phyloP scores from a whole-genome alignment of 2,797 vertebrate species.

The Ciconia nigra region DNA sequence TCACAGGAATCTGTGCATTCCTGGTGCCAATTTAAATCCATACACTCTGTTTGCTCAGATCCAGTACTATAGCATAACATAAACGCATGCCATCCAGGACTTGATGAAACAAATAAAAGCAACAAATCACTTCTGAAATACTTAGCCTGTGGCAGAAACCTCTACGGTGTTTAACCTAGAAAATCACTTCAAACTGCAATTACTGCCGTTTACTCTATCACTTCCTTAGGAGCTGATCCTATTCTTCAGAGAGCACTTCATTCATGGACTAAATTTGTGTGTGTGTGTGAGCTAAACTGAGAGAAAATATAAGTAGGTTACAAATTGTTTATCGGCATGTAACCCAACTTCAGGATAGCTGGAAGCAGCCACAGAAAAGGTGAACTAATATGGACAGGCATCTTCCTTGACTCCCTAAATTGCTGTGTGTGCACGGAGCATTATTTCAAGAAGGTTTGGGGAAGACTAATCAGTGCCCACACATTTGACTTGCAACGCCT shows the following conservation, averaged over 20 bases:
- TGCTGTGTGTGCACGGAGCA: neutral
- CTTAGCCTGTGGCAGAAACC: neutral
- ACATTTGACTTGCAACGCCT: neutral
- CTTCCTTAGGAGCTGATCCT: neutral
- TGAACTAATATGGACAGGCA: neutral
- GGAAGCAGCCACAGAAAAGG: neutral
- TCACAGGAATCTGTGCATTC: neutral
- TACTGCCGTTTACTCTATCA: neutral
- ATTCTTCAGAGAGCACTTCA: neutral
- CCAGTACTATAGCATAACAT: neutral
- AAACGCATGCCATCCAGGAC: neutral
- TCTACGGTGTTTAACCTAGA: neutral
- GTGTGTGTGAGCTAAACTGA: neutral
- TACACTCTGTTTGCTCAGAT: neutral
- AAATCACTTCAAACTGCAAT: neutral
- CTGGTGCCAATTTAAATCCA: neutral
- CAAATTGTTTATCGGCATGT: neutral
- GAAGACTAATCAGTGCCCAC: neutral
- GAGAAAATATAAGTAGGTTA: neutral
- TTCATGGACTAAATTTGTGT: neutral
- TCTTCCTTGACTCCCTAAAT: neutral
- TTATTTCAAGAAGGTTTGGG: neutral
- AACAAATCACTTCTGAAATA: neutral
- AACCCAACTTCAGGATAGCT: neutral
- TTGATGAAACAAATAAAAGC: neutral